phyloP scores from a whole-genome alignment of 2,888 invertebrate genomes.

The Lasioglossum pauxillum region DNA sequence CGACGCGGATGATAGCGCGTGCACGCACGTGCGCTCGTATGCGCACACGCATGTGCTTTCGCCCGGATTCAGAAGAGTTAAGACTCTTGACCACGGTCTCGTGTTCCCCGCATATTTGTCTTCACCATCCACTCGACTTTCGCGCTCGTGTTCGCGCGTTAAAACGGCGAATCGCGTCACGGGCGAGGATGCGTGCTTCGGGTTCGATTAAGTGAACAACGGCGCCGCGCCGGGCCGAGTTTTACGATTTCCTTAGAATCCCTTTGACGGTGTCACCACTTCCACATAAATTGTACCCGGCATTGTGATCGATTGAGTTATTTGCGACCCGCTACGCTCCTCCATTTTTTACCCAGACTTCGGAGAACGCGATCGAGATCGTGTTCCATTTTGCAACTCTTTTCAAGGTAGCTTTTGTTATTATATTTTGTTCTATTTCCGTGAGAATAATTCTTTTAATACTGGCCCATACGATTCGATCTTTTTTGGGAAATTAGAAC shows the following conservation, averaged over 20 bases:
- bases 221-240: conserved; percentile 6
- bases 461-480: too few species aligned
- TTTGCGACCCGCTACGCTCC: background rate
- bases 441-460: too few species aligned
- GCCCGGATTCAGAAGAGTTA: conserved; percentile 48
- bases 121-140: conserved; percentile 66
- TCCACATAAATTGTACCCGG: conserved; percentile 2
- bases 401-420: too few species aligned
- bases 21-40: conserved; percentile 45
- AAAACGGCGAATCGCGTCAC: conserved; percentile 29
- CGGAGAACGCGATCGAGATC: background rate
- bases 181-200: conserved; percentile 39
- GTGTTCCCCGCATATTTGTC: conserved; percentile 68
- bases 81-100: conserved; percentile 48
- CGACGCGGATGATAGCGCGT: conserved; percentile 12
- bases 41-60: conserved; percentile 33
- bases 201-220: conserved; percentile 56
- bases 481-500: too few species aligned
- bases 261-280: conserved; percentile 25
- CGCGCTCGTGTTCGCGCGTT: conserved; percentile 59
- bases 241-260: conserved; percentile 47
- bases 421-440: too few species aligned
- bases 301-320: conserved; percentile 8
- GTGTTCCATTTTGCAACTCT: background rate
- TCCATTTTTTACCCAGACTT: background rate